These are phyloP conservation scores for Melanerpes formicivorus DNA, from an alignment of 2,113 vertebrate genomes.

Conservation along the genomic window DNA sequence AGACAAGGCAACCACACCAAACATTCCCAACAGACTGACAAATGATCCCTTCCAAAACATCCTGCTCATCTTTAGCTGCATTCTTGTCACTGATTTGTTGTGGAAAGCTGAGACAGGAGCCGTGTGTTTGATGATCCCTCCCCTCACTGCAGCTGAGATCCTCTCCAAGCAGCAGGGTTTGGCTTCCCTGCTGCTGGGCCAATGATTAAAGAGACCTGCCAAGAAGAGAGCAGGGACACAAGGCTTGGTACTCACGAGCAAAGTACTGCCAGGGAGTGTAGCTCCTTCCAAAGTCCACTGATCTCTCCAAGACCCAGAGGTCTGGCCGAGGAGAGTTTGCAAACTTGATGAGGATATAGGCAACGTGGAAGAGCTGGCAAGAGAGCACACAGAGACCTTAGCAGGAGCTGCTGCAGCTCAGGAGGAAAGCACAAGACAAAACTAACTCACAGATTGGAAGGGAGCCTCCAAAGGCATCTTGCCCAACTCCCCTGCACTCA, in stretches of 20 bases:
- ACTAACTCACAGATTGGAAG: neutral
- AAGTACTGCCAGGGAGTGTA: conserved; percentile 95
- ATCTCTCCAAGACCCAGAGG: conserved; percentile 93
- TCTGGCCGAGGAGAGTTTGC: conserved; percentile 95
- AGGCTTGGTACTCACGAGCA: conserved; percentile 85
- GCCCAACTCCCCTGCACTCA: too few species aligned
- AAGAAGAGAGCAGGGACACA: neutral
- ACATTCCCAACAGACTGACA: neutral
- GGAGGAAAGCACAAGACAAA: neutral
- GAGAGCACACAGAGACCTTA: conserved; percentile 43
- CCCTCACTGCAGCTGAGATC: neutral
- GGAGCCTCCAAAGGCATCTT: too few species aligned
- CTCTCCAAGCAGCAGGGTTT: neutral
- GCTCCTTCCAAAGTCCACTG: conserved; percentile 88
- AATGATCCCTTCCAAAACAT: neutral
- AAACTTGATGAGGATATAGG: conserved; percentile 93
- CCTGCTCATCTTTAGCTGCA: neutral
- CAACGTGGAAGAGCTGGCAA: conserved; percentile 92
- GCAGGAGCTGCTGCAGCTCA: neutral
- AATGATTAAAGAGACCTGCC: neutral
- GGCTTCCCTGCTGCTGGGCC: neutral
- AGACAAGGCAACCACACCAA: neutral
- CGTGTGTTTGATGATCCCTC: fast-evolving
- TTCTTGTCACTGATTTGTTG: neutral
- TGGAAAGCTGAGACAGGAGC: neutral